Evolutionary conservation across 1,140 invertebrate genomes (phyloP).

Genomic region (Acromyrmex heyeri): DNA sequence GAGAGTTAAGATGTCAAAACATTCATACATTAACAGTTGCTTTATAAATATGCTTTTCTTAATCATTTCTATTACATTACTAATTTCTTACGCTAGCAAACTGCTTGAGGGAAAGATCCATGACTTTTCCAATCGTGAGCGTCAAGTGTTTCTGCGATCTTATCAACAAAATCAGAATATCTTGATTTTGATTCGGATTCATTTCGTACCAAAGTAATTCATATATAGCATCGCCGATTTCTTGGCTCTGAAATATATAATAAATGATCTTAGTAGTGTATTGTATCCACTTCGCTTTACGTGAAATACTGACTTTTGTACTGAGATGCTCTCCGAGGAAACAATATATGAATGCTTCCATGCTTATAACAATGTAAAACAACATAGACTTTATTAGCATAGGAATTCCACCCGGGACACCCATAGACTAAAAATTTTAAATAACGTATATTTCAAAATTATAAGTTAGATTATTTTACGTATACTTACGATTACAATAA

Average conservation of each 20-base stretch:
- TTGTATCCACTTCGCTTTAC: not conserved
- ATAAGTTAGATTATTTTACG: not conserved
- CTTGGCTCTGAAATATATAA: slow-evolving; percentile 38
- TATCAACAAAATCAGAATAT: slow-evolving; percentile 42
- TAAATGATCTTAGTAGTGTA: no score
- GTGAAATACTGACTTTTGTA: slow-evolving; percentile 24
- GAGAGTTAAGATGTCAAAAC: slow-evolving; percentile 8
- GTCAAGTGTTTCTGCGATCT: slow-evolving; percentile 56
- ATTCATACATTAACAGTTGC: not conserved
- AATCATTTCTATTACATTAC: not conserved
- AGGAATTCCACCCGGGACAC: not conserved
- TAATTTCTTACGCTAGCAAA: slow-evolving; percentile 56
- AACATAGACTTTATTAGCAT: slow-evolving; percentile 18
- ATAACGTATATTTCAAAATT: not conserved
- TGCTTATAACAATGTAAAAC: slow-evolving; percentile 20
- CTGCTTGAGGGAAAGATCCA: slow-evolving; percentile 46
- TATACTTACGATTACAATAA: slow-evolving; percentile 47
- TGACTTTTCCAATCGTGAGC: slow-evolving; percentile 58
- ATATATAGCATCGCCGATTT: slow-evolving; percentile 39
- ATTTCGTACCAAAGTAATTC: slow-evolving; percentile 51
- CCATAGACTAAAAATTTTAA: slow-evolving; percentile 34
- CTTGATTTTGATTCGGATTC: slow-evolving; percentile 26
- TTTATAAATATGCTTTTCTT: not conserved
- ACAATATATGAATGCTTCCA: slow-evolving; percentile 57
- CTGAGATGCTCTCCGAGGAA: slow-evolving; percentile 59